Evolutionary conservation across 2,888 invertebrate species (phyloP), one percentile per base, ranked within the genome.

Genomic region (Neoitamus cyanurus): DNA sequence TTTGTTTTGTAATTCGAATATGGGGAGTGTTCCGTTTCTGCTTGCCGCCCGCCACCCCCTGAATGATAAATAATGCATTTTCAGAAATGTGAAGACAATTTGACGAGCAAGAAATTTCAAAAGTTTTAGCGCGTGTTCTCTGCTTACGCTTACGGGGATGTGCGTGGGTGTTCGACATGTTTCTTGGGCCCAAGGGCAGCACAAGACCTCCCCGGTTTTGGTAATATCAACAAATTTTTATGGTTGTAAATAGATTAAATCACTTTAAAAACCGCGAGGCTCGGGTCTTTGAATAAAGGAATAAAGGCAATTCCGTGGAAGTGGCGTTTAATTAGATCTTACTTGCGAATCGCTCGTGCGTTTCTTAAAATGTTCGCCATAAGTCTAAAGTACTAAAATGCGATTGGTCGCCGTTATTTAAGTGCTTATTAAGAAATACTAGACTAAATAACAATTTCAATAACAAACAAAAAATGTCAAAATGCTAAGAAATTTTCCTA

Each of bases 1-100:
- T 58, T 58, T 58, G 58, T 58, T 58, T 58, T 58, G 58, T 58
- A 58, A 58, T 58, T 58, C 58, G 58, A 58, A 58, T 48, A 58
- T 25, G 58, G 58, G 20, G 58, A 25, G 58, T 58, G 58, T 20
- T 25, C 58, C 20, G 9, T 2, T 58, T 58, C 20, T 15, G 20
- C 48, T 58, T 9, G 58, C 34, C 7, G 4, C 25, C 9, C 37
- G 31, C 5, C 5, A 58, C 9, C 58, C 58, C 58, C 25, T 9
- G 20, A 15, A 25, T 58, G 20, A 58, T 58, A 58, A 58, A 58
- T 58, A 58, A 58, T 58, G 58, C 58, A 58, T 58, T 58, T 58
- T 58, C 58, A 9, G 25, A 58, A 58, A 25, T 58, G 25, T 25
- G 58, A 58, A 58, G 25, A 58, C 25, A 58, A 58, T 58, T 58